Conservation (phyloP, 1,140 invertebrate genomes). For the Mamestra configurata region DNA sequence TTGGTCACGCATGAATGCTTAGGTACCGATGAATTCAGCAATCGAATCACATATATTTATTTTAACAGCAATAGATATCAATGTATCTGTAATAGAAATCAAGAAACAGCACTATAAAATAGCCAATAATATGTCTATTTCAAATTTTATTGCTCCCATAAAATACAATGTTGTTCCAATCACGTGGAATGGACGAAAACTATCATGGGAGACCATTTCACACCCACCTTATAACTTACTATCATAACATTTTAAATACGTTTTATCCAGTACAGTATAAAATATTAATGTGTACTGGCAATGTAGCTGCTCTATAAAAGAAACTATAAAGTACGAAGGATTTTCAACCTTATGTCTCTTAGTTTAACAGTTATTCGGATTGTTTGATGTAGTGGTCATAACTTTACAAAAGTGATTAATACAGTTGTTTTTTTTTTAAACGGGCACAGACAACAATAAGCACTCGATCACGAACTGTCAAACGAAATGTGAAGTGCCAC, state of each 20-base stretch:
- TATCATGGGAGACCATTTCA: not conserved
- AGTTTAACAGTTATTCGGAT: not conserved
- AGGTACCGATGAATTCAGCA: not conserved
- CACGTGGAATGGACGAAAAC: not conserved
- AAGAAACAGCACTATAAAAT: not conserved
- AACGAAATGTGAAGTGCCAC: slow-evolving; percentile 54
- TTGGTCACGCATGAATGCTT: no score
- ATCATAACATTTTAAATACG: not conserved
- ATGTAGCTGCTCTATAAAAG: not conserved
- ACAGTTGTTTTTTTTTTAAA: slow-evolving; percentile 52
- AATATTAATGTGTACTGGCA: not conserved
- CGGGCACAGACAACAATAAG: slow-evolving; percentile 65
- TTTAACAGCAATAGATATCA: slow-evolving; percentile 1
- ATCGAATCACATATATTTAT: slow-evolving; percentile 5
- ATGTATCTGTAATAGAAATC: slow-evolving; percentile 19
- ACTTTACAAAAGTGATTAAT: slow-evolving; percentile 42
- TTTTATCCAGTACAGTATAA: no score
- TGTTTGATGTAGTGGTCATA: not conserved
- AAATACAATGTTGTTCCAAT: not conserved
- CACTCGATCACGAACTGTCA: slow-evolving; percentile 70
- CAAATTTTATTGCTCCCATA: slow-evolving; percentile 7
- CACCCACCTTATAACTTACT: not conserved
- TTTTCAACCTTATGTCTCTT: not conserved
- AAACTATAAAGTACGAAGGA: not conserved
- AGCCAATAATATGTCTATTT: slow-evolving; percentile 6